Percentiles rank a stretch among this genome's conserved stretches.
Conservation (phyloP, 2,888 invertebrate species). For the Oxycera nigricornis region DNA sequence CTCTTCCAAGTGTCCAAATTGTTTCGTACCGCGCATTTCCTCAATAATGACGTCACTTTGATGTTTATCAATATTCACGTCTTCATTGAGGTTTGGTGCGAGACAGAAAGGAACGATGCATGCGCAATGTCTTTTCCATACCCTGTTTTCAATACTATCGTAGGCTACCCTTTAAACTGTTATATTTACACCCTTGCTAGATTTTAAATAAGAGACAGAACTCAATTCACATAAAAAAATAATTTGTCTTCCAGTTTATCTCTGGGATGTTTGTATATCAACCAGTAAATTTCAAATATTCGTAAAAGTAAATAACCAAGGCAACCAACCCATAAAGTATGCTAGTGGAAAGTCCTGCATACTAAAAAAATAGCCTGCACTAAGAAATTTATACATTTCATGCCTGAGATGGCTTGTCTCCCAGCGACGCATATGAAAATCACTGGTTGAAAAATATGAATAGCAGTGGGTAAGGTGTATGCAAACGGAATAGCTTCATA, state of each 20-base stretch:
- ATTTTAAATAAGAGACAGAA: too few species aligned
- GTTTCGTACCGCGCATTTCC: too few species aligned
- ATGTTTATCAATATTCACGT: too few species aligned
- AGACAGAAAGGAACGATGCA: too few species aligned
- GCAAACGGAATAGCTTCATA: not conserved
- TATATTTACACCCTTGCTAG: too few species aligned
- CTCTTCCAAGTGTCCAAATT: too few species aligned
- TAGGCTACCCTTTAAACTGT: too few species aligned
- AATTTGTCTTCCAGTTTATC: not conserved
- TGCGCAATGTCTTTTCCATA: too few species aligned
- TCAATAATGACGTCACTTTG: too few species aligned
- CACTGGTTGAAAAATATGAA: not conserved
- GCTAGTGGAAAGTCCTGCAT: not conserved
- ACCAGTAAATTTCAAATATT: not conserved
- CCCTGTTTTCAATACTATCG: too few species aligned
- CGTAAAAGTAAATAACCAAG: not conserved
- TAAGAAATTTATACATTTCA: conserved; percentile 21
- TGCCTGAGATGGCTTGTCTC: not conserved
- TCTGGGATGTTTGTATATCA: not conserved
- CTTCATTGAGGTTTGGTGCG: too few species aligned
- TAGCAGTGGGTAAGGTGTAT: not conserved
- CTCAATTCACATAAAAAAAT: not conserved
- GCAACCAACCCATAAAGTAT: not conserved
- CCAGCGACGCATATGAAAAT: conserved; percentile 4
- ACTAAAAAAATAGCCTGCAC: not conserved